Evolutionary conservation across 2,888 invertebrate species (phyloP), one percentile per base, ranked within the genome.

Genomic region (Campoletis raptor): DNA sequence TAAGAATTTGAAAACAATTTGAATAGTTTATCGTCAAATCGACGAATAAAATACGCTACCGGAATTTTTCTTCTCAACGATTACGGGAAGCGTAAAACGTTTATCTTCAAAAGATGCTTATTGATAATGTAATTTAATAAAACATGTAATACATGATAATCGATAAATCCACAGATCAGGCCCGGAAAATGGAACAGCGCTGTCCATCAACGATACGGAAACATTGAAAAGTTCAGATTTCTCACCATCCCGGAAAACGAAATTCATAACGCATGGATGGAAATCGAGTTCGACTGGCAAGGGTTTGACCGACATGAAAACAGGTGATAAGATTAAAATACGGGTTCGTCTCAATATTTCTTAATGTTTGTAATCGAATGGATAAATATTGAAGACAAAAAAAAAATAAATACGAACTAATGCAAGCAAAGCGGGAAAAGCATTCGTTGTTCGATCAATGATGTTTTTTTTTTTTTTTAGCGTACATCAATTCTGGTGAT

Each of bases 181-280:
- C 69, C 91, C 93, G 5, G 72, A 88, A 66, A 90, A 93, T 81
- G 94, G 94, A 24, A 90, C 88, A 0, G 85, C 85, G 6, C 85
- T 94, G 37, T 87, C 85, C 67, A 86, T 88, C 18, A 92, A 93
- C 69, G 90, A 93, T 74, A 89, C 91, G 2, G 83, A 87, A 12
- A 81, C 86, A 18, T 82, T 94, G 21, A 89, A 81, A 15, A 83
- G 85, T 9, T 94, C 94, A 1, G 82, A 86, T 45, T 94, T 93
- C 83, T 89, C 92, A n/a, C 76, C 93, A 15, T 89, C 90, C 1
- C 90, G 90, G 37, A 89, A 90, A 73, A 95, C 95, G 0, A 95
- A 95, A 88, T 90, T 95, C 12, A 92, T 95, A 54, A 94, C 95
- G 37, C 95, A 95, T 81, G 95, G 95, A n/a, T 95, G 95, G 95